Conservation (phyloP, 2,797 vertebrate species). For the Sebastiscus tertius region DNA sequence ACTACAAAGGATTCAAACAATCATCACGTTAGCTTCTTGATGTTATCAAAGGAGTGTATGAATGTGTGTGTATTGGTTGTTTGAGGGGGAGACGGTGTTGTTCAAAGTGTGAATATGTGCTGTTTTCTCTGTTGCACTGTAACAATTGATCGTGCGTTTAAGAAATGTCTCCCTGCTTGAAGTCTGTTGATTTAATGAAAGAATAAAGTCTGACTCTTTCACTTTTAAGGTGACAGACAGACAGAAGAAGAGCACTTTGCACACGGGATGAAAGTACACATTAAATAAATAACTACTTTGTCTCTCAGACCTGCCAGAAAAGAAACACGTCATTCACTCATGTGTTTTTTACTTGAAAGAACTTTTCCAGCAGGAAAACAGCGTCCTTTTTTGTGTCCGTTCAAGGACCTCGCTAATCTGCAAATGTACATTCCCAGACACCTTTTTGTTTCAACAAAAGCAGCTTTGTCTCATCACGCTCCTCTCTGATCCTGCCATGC, state of each 20-base stretch:
- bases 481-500: slow-evolving; percentile 30
- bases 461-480: slow-evolving; percentile 7
- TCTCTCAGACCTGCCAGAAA: background rate
- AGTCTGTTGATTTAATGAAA: slow-evolving; percentile 2
- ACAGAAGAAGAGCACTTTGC: background rate
- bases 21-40: slow-evolving; percentile 26
- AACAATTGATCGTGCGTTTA: slow-evolving; percentile 36
- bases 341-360: slow-evolving; percentile 1
- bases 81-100: slow-evolving; percentile 42
- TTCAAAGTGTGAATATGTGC: slow-evolving; percentile 56
- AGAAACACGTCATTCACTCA: background rate
- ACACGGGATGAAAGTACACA: background rate
- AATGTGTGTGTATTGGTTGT: slow-evolving; percentile 14
- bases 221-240: slow-evolving; percentile 12
- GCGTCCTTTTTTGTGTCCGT: background rate
- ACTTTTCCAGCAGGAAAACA: background rate
- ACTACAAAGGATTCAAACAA: slow-evolving; percentile 39
- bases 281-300: background rate
- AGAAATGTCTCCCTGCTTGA: slow-evolving; percentile 6
- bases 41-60: slow-evolving; percentile 23
- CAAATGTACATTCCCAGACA: slow-evolving; percentile 3
- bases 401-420: background rate
- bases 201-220: slow-evolving; percentile 3
- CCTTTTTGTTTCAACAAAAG: slow-evolving; percentile 38
- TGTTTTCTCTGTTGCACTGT: slow-evolving; percentile 18